Percentiles rank a stretch among this genome's conserved stretches.
Conservation (phyloP, 1,140 invertebrate species). For the Argopecten irradians region DNA sequence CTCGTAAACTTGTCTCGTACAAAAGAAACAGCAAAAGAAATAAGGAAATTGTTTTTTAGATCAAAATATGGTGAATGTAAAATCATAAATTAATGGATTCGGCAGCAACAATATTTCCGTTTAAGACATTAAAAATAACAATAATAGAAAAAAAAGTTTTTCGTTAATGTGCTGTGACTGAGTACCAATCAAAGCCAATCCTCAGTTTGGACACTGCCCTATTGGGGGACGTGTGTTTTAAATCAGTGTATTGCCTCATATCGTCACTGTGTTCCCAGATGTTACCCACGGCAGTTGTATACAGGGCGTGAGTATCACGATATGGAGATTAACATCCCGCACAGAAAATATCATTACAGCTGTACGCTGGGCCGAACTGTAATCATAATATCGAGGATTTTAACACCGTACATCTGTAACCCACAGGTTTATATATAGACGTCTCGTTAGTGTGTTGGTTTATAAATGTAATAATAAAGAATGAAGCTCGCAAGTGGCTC, state of each 20-base stretch:
- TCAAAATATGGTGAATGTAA: no score
- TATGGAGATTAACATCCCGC: background rate
- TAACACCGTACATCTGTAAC: conserved; percentile 4
- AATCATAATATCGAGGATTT: background rate
- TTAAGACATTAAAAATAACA: no score
- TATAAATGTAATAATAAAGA: background rate
- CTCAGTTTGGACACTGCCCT: background rate
- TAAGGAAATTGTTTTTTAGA: no score
- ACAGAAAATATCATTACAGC: background rate
- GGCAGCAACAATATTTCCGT: no score
- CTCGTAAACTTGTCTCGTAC: no score
- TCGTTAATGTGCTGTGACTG: no score
- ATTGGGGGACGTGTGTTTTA: background rate
- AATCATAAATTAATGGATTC: no score
- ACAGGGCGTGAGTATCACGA: background rate
- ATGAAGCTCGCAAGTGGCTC: no score
- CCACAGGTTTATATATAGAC: background rate
- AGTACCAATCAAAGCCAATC: no score
- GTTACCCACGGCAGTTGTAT: background rate
- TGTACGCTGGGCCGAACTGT: background rate
- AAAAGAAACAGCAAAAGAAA: no score
- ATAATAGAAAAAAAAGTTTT: no score
- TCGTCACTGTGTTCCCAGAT: background rate
- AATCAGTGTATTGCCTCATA: background rate
- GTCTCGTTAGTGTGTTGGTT: no score